Percentiles rank a stretch among this genome's conserved stretches.
These are phyloP conservation scores for Xestia xanthographa DNA, from an alignment of 2,888 invertebrate species.

Conservation along the genomic window DNA sequence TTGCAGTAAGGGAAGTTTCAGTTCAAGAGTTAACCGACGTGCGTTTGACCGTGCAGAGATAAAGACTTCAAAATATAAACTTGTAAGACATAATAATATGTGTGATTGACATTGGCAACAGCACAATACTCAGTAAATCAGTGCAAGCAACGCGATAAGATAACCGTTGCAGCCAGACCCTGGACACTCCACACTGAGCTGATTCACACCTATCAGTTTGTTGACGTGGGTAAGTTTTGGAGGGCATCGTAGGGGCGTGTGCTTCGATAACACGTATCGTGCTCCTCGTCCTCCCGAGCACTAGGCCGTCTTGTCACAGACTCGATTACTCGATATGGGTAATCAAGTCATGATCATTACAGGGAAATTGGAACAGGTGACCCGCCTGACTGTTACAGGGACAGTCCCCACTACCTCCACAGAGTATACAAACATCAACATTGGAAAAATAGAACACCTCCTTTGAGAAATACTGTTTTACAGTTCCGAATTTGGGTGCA, in stretches of 20 bases:
- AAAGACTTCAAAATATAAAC: background rate
- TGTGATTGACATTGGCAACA: conserved; percentile 1
- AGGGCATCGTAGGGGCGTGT: background rate
- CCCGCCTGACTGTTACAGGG: background rate
- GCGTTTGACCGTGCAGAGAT: background rate
- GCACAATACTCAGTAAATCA: conserved; percentile 9
- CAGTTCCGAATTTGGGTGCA: background rate
- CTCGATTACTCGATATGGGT: background rate
- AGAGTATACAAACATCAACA: background rate
- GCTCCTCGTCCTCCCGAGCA: background rate
- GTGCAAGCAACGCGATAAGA: conserved; percentile 25
- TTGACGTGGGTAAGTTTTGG: background rate
- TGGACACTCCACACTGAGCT: background rate
- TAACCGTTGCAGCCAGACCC: background rate
- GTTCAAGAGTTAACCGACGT: background rate
- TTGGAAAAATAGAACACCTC: background rate
- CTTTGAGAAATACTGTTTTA: too few relatives aligned
- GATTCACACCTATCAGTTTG: background rate
- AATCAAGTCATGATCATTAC: background rate
- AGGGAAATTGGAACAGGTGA: background rate
- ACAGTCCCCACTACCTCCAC: background rate
- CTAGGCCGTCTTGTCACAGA: background rate
- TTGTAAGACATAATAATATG: background rate
- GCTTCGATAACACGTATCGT: background rate
- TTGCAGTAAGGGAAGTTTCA: background rate